Base-by-base conservation (phyloP, 1,140 invertebrate species). In the Bombyx mori region DNA sequence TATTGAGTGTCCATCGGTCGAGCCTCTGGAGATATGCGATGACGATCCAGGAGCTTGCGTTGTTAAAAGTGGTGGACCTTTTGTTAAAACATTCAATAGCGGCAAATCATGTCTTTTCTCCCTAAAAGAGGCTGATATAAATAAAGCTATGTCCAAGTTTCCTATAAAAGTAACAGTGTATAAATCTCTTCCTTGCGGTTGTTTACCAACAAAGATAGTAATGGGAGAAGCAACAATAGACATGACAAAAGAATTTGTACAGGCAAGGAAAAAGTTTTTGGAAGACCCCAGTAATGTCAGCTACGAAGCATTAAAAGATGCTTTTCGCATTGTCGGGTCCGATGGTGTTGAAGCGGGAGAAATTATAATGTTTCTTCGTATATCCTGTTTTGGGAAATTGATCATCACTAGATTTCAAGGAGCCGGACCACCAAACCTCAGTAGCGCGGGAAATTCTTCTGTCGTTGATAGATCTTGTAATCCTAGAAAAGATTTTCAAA, bases 341-440 rank as follows among this genome's bases (percentile, higher is more conserved):
- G 84, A 54, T 79, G 79, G 47, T 74, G 79, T 48, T 60, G 88
- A 74, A 63, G 77, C 65, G 72, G 91, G 63, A 82, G 91, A 68
- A 77, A 89, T 71, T 73, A 88, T 57, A 66, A 89, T 66, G 84
- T 92, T 59, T 90, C 89, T 80, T 72, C 75, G 92, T 8, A 88
- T 91, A 66, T 91, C 91, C 7, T 91, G 90, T 65, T 92, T 92
- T 61, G 92, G 92, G 9, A 90, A 90, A 65, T 80, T 92, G 59
- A 92, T 92, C 43, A 84, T 92, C 5, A 93, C 92, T 3, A 90
- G 90, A 65, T 93, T 92, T 68, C 90, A 92, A 79, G 81, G 79
- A 43, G 60, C 68, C 2, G 66, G 69, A 52, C 63, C 73, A 18
- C 68, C 73, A 10, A 75, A 58, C 48, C 48, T 80, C 45, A 68